A percentile compares a stretch with the other conserved stretches of the same genome.
Conservation (phyloP, 2,113 vertebrate genomes). For the Tachycineta bicolor region DNA sequence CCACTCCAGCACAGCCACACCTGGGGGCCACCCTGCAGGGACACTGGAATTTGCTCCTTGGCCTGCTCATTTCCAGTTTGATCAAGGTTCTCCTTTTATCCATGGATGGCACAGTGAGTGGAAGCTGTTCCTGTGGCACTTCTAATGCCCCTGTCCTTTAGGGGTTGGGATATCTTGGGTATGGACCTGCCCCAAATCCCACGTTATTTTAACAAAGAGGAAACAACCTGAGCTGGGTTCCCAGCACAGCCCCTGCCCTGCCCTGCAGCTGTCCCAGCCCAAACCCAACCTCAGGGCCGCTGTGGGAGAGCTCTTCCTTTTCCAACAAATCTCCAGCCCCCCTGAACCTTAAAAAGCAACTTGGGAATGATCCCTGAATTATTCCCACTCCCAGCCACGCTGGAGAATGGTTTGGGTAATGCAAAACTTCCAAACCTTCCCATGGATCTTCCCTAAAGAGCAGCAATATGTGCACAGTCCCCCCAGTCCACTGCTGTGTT, state of each 20-base stretch:
- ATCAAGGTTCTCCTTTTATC: background rate
- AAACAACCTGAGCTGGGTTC: background rate
- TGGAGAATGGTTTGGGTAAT: background rate
- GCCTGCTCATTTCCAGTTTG: background rate
- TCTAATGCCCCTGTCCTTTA: background rate
- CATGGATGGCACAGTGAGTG: background rate
- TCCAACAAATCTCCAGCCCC: background rate
- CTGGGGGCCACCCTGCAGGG: no score
- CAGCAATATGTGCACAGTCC: accelerated
- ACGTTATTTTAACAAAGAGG: background rate
- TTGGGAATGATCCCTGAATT: background rate
- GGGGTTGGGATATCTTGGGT: background rate
- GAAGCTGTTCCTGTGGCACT: background rate
- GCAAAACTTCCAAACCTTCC: background rate
- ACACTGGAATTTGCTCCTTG: background rate
- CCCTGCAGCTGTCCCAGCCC: background rate
- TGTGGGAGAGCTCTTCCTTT: background rate
- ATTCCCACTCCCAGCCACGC: accelerated
- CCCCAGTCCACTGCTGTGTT: accelerated
- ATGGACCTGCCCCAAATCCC: background rate
- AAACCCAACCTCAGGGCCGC: background rate
- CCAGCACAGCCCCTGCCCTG: background rate
- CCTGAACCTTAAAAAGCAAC: background rate
- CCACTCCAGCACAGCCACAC: no score
- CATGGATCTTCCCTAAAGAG: background rate